Percentiles rank a stretch among this genome's conserved stretches.
Evolutionary conservation across 2,113 vertebrate species (phyloP).

Genomic region (Danio rerio): DNA sequence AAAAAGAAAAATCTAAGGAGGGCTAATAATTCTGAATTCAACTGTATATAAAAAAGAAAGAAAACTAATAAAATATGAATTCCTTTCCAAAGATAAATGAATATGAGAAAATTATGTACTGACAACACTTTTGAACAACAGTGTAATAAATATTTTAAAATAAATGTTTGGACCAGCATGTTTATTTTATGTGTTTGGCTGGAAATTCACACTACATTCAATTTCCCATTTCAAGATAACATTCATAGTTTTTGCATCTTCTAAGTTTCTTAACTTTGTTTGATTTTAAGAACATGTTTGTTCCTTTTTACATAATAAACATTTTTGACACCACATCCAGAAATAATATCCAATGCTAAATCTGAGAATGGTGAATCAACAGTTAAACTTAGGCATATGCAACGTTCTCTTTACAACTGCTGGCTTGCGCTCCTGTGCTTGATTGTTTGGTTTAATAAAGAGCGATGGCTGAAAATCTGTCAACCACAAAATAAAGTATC

Average conservation of each 20-base stretch:
- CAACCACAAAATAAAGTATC: slow-evolving; percentile 3
- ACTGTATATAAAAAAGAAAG: too few species aligned
- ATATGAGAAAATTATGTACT: too few species aligned
- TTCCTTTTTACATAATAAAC: not conserved
- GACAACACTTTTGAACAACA: too few species aligned
- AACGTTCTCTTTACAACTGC: not conserved
- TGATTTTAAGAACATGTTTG: not conserved
- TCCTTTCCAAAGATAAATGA: too few species aligned
- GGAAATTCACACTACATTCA: not conserved
- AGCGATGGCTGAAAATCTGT: not conserved
- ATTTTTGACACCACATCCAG: not conserved
- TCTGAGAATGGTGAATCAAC: not conserved
- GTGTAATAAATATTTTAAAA: not conserved
- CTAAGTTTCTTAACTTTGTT: not conserved
- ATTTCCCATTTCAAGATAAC: not conserved
- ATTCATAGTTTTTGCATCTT: not conserved
- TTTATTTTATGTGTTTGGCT: not conserved
- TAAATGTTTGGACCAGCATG: not conserved
- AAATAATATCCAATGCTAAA: not conserved
- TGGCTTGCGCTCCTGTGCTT: not conserved
- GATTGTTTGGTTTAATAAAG: slow-evolving; percentile 14
- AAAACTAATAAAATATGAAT: too few species aligned
- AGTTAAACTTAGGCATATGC: not conserved
- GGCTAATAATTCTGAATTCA: too few species aligned
- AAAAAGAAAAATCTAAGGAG: too few species aligned